Base-by-base conservation (phyloP, 2,888 invertebrate species). In the Tinea semifulvella region DNA sequence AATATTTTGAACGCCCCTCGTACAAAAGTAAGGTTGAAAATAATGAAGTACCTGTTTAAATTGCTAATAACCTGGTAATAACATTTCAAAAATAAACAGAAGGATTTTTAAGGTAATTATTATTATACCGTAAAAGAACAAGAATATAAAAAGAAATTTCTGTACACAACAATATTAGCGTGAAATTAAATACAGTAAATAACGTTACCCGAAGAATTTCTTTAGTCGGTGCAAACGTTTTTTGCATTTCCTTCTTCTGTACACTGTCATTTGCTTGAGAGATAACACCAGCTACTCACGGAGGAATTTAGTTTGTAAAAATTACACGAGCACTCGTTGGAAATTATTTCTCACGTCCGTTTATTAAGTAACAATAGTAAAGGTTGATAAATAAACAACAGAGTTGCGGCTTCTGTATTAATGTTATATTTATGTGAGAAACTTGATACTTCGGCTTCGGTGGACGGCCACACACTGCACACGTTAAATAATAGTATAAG, bases 161-260 rank as follows among this genome's bases (percentile, higher is more conserved):
- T n/a, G n/a, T n/a, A n/a, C n/a, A 13, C 31, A 13, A 11, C 5
- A 31, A 13, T 31, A 31, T 14, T 3, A 7, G 31, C 31, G 31
- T 31, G 31, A 31, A 31, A 31, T 31, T 31, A 31, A 31, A 31
- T 31, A 31, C 31, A 31, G 6, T 14, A 31, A 31, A 14, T 31
- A 31, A 31, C 31, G 31, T 36, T 40, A 40, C 40, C 40, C 40
- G 22, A 40, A 40, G 22, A 40, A 40, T 11, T 5, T 13, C 22
- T 40, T 40, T 11, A 40, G 22, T 3, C 40, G 40, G 17, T 40
- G 40, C 40, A 40, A 22, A 20, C 14, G n/a, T 19, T 40, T 40
- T 22, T 40, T 40, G 40, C 40, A 40, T 22, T 40, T 40, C 22
- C 40, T 8, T 36, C 18, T 17, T 36, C 36, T 36, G 36, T 40